Base-by-base conservation (phyloP, 2,888 invertebrate genomes). In the Chrysopilus asiliformis region DNA sequence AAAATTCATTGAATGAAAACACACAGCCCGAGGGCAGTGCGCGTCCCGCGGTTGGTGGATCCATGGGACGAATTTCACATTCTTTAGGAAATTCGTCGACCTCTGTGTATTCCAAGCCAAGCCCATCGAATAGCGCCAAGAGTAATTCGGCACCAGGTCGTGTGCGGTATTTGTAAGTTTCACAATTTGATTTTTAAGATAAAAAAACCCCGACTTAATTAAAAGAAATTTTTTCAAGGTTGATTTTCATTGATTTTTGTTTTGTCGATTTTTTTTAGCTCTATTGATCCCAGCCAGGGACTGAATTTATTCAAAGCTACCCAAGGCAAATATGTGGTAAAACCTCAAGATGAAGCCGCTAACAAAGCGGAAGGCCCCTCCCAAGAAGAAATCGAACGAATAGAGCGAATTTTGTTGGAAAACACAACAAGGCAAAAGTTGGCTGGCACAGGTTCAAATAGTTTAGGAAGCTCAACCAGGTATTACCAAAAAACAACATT, bases 1-100 rank as follows among this genome's bases (percentile, higher is more conserved):
- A 87, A 57, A 80, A 83, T 59, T 81, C 84, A 17, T 56, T 60
- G 40, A 71, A 89, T 36, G 75, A 76, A 47, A 55, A 67, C 1
- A 36, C 44, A 8, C 34, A 34, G 4, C 41, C 17, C 14, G 50
- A 57, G 10, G 49, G 58, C 5, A 52, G 53, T 20, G 46, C 50
- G 14, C 49, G 32, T 25, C 37, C 30, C 1, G 19, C 18, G 2
- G 12, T 12, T 9, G 16, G 25, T n/a, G 35, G 55, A 20, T 56
- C 53, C 3, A 54, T 60, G 35, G 51, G 56, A 36, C 55, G 64
- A 22, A 58, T 56, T 33, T 60, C 60, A 15, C 64, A 64, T 43
- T 63, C 62, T 14, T 39, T 63, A 37, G 63, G 63, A 29, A 63
- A 61, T 45, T 64, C 64, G 43, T 56, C 58, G 26, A 63, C 60